These are phyloP conservation scores for Coecobrya sp. DNA, from an alignment of 2,888 invertebrate genomes.

Conservation along the genomic window DNA sequence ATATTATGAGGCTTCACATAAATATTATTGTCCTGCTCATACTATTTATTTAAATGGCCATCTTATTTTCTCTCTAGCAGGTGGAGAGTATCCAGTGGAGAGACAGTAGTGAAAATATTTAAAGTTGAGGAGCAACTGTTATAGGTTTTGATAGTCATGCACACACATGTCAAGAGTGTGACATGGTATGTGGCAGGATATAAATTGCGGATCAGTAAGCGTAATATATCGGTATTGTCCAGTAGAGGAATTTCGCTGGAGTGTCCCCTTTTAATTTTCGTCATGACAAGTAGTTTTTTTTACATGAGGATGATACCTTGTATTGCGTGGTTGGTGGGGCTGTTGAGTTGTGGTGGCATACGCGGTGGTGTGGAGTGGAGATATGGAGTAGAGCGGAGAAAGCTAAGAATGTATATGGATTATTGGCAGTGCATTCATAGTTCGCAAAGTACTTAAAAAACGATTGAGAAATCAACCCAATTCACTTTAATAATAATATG, in stretches of 20 bases:
- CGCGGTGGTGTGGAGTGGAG: no score
- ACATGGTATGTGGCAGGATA: neutral
- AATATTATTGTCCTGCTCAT: neutral
- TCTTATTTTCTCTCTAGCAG: no score
- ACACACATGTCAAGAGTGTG: neutral
- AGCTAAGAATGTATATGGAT: neutral
- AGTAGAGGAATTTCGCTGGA: neutral
- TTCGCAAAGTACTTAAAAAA: neutral
- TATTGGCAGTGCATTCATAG: neutral
- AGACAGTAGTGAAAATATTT: neutral
- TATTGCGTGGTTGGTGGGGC: neutral
- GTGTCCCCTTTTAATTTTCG: conserved; percentile 18
- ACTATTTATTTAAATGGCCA: neutral
- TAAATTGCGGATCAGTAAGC: neutral
- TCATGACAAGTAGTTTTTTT: neutral
- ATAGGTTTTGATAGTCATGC: neutral
- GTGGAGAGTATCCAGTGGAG: neutral
- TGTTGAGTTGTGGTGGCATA: neutral
- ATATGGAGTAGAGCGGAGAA: neutral
- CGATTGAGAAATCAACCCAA: neutral
- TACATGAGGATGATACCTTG: no score
- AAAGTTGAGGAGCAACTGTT: neutral
- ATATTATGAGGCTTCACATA: neutral
- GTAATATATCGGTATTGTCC: neutral
- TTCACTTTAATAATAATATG: neutral